Conservation (phyloP, 1,140 invertebrate species). For the Bombus consobrinus region DNA sequence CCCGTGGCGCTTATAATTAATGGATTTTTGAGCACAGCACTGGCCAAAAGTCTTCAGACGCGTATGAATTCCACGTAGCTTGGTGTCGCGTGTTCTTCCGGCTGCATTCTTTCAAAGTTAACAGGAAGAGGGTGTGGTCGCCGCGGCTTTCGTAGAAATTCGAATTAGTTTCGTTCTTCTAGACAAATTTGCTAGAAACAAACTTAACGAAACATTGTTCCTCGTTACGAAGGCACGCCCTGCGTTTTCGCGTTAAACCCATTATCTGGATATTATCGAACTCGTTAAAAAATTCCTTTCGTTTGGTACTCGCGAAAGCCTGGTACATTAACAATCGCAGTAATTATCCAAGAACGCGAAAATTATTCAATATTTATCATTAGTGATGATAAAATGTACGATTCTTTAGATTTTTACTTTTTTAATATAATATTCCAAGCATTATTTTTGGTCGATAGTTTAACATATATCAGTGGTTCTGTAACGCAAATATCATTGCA, state of each 20-base stretch:
- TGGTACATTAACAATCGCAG: not conserved
- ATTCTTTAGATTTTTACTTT: not conserved
- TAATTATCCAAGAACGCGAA: too few species aligned
- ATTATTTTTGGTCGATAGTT: not conserved
- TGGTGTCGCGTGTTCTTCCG: not conserved
- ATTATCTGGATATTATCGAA: not conserved
- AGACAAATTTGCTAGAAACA: not conserved
- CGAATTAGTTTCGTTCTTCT: not conserved
- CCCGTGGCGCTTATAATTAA: slow-evolving; percentile 28
- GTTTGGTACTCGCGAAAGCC: not conserved
- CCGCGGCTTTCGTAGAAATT: not conserved
- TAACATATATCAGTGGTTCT: not conserved
- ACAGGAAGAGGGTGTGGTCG: not conserved
- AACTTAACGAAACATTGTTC: not conserved
- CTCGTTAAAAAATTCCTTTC: not conserved
- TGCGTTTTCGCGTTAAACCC: not conserved
- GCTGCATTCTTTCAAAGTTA: slow-evolving; percentile 25
- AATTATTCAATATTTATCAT: not conserved
- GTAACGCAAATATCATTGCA: not conserved
- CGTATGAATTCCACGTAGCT: slow-evolving; percentile 9
- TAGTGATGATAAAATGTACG: not conserved
- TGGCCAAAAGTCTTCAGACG: slow-evolving; percentile 5
- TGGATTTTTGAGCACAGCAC: not conserved
- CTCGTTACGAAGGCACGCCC: not conserved
- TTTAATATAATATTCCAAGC: not conserved